Percentiles rank a stretch among this genome's conserved stretches.
These are phyloP conservation scores for Leptarthrus brevirostris DNA, from an alignment of 2,888 invertebrate species.

Conservation along the genomic window DNA sequence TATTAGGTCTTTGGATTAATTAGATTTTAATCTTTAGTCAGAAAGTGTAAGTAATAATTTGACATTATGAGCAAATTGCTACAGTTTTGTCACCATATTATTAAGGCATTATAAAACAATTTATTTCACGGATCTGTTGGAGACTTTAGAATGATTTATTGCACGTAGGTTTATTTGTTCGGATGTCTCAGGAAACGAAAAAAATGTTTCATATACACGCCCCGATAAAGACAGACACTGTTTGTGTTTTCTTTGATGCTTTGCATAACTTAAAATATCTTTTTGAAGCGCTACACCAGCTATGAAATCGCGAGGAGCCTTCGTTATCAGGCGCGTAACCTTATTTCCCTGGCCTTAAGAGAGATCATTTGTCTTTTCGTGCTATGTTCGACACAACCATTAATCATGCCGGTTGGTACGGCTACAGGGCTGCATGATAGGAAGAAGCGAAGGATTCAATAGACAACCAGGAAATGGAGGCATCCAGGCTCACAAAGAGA, in stretches of 20 bases:
- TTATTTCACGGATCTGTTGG: slow-evolving; percentile 21
- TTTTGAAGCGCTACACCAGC: neutral
- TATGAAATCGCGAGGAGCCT: neutral
- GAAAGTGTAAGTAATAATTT: too few relatives aligned
- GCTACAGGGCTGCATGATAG: slow-evolving; percentile 22
- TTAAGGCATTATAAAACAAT: slow-evolving; percentile 20
- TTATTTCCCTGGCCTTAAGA: slow-evolving; percentile 23
- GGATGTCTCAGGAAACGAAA: neutral
- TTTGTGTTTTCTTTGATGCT: slow-evolving; percentile 13
- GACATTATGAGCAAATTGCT: too few relatives aligned
- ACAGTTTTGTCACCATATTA: too few relatives aligned
- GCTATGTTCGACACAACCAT: slow-evolving; percentile 21
- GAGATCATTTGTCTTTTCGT: slow-evolving; percentile 33
- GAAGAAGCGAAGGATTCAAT: neutral
- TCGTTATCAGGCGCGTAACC: slow-evolving; percentile 32
- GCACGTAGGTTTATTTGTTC: neutral
- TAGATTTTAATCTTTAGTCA: too few relatives aligned
- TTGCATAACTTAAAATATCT: slow-evolving; percentile 18
- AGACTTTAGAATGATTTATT: slow-evolving; percentile 2
- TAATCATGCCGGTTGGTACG: slow-evolving; percentile 9
- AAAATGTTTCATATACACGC: slow-evolving; percentile 3
- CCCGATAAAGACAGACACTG: slow-evolving; percentile 1
- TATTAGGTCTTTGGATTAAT: too few relatives aligned
- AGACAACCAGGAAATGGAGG: slow-evolving; percentile 13
- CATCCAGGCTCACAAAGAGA: too few relatives aligned